Conservation (phyloP, 2,113 vertebrate genomes). For the Emydura subglobosa region DNA sequence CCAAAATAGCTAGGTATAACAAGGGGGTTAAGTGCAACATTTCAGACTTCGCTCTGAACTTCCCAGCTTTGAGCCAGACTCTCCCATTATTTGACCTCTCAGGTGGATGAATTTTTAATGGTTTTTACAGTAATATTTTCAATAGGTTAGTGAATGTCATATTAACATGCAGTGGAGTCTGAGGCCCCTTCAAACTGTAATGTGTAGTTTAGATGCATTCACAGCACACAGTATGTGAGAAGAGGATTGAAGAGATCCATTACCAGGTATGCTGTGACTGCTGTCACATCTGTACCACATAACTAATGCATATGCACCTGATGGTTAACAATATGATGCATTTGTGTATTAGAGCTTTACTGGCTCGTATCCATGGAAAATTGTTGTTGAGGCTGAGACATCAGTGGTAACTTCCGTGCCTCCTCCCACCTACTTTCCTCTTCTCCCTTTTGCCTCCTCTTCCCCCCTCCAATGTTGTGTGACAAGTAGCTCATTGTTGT, state of each 20-base stretch:
- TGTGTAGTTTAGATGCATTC: not conserved
- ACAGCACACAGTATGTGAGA: not conserved
- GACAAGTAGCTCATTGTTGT: not conserved
- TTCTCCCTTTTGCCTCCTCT: not conserved
- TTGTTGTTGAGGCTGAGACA: not conserved
- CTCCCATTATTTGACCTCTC: not conserved
- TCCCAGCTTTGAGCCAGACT: not conserved
- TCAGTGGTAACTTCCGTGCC: not conserved
- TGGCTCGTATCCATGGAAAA: not conserved
- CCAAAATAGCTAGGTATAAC: not conserved
- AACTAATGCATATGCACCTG: not conserved
- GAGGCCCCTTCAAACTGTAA: not conserved
- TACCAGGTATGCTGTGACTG: not conserved
- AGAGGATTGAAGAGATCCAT: not conserved
- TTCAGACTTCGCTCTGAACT: not conserved
- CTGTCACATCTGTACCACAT: not conserved
- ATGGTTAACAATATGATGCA: not conserved
- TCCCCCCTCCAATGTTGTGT: not conserved
- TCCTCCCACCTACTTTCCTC: not conserved
- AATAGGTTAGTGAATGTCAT: not conserved
- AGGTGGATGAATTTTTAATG: not conserved
- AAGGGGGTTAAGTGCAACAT: not conserved
- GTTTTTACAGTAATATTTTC: not conserved
- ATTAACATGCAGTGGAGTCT: not conserved
- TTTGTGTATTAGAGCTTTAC: not conserved